Conservation (phyloP, 2,888 invertebrate species). For the Zygaena filipendulae region DNA sequence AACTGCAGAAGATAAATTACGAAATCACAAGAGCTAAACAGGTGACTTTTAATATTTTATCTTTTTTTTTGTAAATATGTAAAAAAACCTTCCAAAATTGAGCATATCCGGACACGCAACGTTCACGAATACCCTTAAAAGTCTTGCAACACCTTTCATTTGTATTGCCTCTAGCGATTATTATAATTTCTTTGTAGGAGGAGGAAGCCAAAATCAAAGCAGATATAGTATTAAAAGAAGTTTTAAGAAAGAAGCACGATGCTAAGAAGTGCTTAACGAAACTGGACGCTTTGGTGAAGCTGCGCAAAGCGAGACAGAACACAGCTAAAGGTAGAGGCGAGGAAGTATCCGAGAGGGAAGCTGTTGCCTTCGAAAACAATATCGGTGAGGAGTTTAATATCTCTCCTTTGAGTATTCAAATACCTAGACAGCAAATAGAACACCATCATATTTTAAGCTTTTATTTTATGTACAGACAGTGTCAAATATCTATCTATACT, state of each 20-base stretch:
- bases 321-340: constrained; percentile 74
- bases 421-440: too few species aligned
- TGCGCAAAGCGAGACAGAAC: constrained; percentile 72
- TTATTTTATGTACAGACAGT: too few species aligned
- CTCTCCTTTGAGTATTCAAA: too few species aligned
- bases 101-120: too few species aligned
- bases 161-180: too few species aligned
- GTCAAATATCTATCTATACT: too few species aligned
- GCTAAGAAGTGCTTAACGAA: constrained; percentile 73
- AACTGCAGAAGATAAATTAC: constrained; percentile 73
- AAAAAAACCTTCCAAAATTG: too few species aligned
- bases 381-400: too few species aligned
- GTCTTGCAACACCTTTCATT: too few species aligned
- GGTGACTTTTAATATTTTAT: constrained; percentile 40
- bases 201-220: constrained; percentile 75
- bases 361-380: constrained; percentile 64
- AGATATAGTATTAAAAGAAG: constrained; percentile 76
- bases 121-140: too few species aligned
- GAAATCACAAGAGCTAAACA: constrained; percentile 70
- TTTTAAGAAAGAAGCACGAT: constrained; percentile 76
- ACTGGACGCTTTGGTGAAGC: constrained; percentile 71
- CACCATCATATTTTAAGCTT: too few species aligned
- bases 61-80: too few species aligned
- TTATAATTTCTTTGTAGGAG: constrained; percentile 44
- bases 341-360: constrained; percentile 57